Evolutionary conservation across 2,797 vertebrate species (phyloP).

Genomic region (Tiaroga cobitis): DNA sequence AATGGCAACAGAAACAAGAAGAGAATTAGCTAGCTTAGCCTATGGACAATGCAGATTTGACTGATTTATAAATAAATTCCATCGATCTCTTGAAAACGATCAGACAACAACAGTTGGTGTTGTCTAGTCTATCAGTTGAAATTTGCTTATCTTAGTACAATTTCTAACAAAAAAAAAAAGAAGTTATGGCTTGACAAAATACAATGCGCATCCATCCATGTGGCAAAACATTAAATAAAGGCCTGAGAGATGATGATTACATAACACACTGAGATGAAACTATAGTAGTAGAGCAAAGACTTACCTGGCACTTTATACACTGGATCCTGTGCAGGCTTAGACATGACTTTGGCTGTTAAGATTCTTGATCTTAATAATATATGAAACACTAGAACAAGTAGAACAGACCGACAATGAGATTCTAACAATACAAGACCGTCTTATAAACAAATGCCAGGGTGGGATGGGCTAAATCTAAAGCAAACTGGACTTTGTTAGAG

Average conservation of each 20-base stretch:
- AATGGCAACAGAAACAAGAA: too few relatives aligned
- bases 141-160: not conserved
- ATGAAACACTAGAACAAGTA: not conserved
- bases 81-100: not conserved
- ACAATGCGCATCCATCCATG: too few relatives aligned
- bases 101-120: not conserved
- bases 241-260: not conserved
- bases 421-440: not conserved
- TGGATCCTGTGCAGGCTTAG: not conserved
- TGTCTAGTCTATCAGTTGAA: too few relatives aligned
- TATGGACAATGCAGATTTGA: not conserved
- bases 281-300: not conserved
- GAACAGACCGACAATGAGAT: not conserved
- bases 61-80: too few relatives aligned
- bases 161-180: not conserved
- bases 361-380: not conserved
- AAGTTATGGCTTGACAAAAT: not conserved
- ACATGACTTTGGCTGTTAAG: conserved; percentile 11
- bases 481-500: conserved; percentile 31
- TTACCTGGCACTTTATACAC: conserved; percentile 11
- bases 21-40: not conserved
- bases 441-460: not conserved
- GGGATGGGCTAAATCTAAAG: conserved; percentile 16
- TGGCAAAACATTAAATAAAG: not conserved
- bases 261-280: not conserved